Evolutionary conservation across 1,140 invertebrate genomes (phyloP).

Genomic region (Dendroctonus ponderosae): DNA sequence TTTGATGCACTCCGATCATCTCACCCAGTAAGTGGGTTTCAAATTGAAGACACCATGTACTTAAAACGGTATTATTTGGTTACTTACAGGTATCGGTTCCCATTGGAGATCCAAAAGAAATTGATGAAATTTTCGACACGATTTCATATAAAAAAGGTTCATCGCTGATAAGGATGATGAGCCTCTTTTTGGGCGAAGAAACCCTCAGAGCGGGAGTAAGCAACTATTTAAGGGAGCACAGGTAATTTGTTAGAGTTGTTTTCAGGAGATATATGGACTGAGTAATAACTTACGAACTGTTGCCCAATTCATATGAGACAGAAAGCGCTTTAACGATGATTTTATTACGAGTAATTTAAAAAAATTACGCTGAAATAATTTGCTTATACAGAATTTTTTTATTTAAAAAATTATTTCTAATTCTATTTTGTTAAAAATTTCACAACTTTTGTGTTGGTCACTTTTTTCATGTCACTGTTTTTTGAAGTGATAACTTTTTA

Average conservation of each 20-base stretch:
- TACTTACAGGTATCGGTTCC: constrained; percentile 59
- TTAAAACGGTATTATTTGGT: not conserved
- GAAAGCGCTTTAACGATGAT: no score
- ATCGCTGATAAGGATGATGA: constrained; percentile 85
- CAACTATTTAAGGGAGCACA: constrained; percentile 63
- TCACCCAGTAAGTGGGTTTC: constrained; percentile 55
- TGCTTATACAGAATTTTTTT: no score
- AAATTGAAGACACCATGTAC: not conserved
- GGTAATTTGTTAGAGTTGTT: constrained; percentile 36
- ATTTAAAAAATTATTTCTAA: no score
- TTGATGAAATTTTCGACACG: constrained; percentile 83
- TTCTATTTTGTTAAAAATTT: no score
- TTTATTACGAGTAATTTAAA: no score
- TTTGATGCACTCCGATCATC: constrained; percentile 60
- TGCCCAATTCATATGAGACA: no score
- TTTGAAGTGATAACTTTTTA: no score
- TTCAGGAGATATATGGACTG: no score
- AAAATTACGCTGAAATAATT: no score
- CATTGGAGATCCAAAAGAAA: constrained; percentile 71
- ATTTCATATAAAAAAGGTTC: constrained; percentile 88
- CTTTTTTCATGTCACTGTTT: no score
- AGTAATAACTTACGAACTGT: no score
- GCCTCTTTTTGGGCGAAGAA: constrained; percentile 75
- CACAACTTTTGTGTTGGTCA: no score
- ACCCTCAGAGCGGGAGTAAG: constrained; percentile 69